phyloP scores from a whole-genome alignment of 92 coral and sea anemone genomes.

The Hydrozoanthus gracilis region DNA sequence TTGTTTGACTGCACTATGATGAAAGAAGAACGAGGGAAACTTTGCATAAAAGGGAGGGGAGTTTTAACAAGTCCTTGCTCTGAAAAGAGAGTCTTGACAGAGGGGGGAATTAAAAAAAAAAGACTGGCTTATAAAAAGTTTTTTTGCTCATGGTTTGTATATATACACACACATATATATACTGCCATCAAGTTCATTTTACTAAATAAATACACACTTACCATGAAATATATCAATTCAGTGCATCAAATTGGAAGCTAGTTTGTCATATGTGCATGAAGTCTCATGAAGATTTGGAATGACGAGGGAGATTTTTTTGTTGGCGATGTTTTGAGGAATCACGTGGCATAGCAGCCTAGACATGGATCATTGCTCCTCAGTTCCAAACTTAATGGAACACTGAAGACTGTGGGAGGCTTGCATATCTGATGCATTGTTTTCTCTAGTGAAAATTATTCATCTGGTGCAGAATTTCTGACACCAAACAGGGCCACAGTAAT shows the following conservation, averaged over 20 bases:
- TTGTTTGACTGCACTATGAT: no score
- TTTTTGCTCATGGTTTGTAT: not conserved
- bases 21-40: no score
- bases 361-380: not conserved
- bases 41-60: no score
- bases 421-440: not conserved
- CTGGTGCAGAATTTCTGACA: not conserved
- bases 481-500: no score
- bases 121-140: not conserved
- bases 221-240: conserved; percentile 32
- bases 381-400: conserved; percentile 7
- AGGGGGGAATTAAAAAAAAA: no score
- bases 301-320: conserved; percentile 46
- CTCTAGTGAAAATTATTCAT: not conserved
- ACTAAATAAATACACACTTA: not conserved
- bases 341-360: conserved; percentile 37
- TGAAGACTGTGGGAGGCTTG: conserved; percentile 11
- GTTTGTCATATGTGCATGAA: conserved; percentile 33
- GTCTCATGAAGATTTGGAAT: conserved; percentile 41
- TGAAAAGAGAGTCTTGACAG: no score
- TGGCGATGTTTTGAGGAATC: conserved; percentile 33
- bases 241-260: conserved; percentile 33
- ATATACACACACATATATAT: not conserved
- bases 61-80: no score
- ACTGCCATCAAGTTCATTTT: not conserved